These are phyloP conservation scores for Cistogaster globosa DNA, from an alignment of 2,888 invertebrate genomes.

Conservation along the genomic window DNA sequence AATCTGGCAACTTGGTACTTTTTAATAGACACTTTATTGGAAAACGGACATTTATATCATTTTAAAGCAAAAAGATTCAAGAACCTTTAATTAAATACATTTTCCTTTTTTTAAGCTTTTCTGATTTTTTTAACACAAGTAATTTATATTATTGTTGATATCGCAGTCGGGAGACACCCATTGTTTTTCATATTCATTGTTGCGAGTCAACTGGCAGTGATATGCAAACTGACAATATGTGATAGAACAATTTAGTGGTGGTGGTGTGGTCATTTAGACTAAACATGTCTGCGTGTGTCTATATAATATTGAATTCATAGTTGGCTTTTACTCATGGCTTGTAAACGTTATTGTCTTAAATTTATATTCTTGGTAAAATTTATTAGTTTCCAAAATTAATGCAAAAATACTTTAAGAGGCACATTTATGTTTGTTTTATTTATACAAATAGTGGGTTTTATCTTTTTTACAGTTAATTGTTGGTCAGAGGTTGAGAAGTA, in stretches of 20 bases:
- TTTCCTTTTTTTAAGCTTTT: not conserved
- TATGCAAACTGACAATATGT: conserved; percentile 28
- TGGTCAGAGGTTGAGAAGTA: conserved; percentile 31
- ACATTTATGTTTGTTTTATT: conserved; percentile 65
- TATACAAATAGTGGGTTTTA: not conserved
- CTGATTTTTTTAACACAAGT: not conserved
- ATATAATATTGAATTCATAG: too few relatives aligned
- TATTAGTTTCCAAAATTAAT: conserved; percentile 68
- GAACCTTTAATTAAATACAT: not conserved
- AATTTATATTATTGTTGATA: conserved; percentile 21
- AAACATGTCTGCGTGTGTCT: not conserved
- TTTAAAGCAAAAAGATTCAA: not conserved
- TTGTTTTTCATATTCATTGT: not conserved
- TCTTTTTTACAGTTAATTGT: conserved; percentile 46
- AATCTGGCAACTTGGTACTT: too few relatives aligned
- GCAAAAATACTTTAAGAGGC: conserved; percentile 71
- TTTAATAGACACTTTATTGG: too few relatives aligned
- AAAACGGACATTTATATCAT: too few relatives aligned
- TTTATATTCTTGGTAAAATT: conserved; percentile 23
- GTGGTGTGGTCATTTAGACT: not conserved
- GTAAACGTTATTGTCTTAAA: conserved; percentile 36
- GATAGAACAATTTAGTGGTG: not conserved
- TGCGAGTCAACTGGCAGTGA: conserved; percentile 29
- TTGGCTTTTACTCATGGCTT: not conserved
- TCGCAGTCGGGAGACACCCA: not conserved